Conservation (phyloP, 2,888 invertebrate species). For the Orchesellides sinensis region DNA sequence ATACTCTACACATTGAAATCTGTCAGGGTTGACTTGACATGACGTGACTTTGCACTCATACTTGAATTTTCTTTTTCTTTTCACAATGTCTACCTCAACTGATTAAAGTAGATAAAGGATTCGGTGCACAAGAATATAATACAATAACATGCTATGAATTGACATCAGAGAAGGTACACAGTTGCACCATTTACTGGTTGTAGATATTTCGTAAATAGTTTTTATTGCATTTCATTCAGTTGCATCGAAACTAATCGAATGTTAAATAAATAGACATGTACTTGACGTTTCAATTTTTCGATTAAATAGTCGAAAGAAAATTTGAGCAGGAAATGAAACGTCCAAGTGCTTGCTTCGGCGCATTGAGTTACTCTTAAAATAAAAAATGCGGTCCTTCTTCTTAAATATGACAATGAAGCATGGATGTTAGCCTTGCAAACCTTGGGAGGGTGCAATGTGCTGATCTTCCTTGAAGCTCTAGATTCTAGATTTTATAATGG, state of each 20-base stretch:
- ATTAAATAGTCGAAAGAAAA: neutral
- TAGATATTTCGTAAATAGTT: too few relatives aligned
- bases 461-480: too few relatives aligned
- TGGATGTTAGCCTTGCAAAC: too few relatives aligned
- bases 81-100: conserved; percentile 21
- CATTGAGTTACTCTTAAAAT: neutral
- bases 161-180: neutral
- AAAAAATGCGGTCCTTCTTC: neutral
- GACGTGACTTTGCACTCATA: conserved; percentile 66
- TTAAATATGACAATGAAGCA: too few relatives aligned
- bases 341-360: neutral
- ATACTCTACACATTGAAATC: conserved; percentile 38
- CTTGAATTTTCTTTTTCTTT: conserved; percentile 52
- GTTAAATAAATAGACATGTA: conserved; percentile 17
- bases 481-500: too few relatives aligned
- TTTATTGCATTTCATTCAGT: neutral
- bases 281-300: conserved; percentile 18
- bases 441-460: too few relatives aligned
- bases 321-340: conserved; percentile 12
- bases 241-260: conserved; percentile 16
- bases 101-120: conserved; percentile 9
- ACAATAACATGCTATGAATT: neutral
- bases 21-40: conserved; percentile 63
- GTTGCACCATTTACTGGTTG: neutral
- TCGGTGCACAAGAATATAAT: neutral